These are phyloP conservation scores for Ceraclea dissimilis DNA, from an alignment of 2,888 invertebrate species.

Conservation along the genomic window DNA sequence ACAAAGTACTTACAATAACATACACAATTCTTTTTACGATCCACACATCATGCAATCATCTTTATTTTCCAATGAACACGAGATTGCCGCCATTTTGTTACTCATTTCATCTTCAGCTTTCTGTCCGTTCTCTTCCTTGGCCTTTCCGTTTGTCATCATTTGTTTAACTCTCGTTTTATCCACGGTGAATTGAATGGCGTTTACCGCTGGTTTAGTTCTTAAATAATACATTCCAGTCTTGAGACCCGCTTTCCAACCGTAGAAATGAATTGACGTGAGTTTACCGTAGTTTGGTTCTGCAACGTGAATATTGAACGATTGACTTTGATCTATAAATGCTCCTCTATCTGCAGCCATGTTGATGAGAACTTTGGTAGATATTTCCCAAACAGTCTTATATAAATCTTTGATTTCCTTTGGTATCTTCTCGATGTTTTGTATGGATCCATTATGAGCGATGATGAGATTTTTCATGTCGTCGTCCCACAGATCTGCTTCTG, in stretches of 20 bases:
- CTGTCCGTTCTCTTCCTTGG: constrained; percentile 31
- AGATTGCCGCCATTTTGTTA: constrained; percentile 62
- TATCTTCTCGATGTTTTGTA: constrained; percentile 79
- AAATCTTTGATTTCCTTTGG: constrained; percentile 78
- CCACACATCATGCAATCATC: constrained; percentile 85
- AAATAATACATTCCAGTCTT: constrained; percentile 99
- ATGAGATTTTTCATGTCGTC: constrained; percentile 93
- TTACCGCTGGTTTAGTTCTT: constrained; percentile 91
- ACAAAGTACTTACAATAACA: too few relatives aligned
- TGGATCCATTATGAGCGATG: constrained; percentile 85
- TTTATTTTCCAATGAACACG: constrained; percentile 80
- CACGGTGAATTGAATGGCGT: constrained; percentile 96
- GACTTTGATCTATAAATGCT: constrained; percentile 97
- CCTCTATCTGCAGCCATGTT: constrained; percentile 98
- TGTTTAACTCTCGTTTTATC: constrained; percentile 60
- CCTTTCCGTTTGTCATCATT: constrained; percentile 28
- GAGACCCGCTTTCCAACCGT: constrained; percentile 92
- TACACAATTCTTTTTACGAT: constrained; percentile 54
- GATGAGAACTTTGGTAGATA: constrained; percentile 84
- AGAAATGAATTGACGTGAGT: constrained; percentile 96
- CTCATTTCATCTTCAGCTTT: constrained; percentile 38
- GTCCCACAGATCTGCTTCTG: constrained; percentile 86
- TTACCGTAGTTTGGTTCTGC: constrained; percentile 91
- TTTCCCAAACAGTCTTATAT: constrained; percentile 97
- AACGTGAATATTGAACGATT: constrained; percentile 95